Evolutionary conservation across 2,888 invertebrate species (phyloP).

Genomic region (Dorcus parallelipipedus): DNA sequence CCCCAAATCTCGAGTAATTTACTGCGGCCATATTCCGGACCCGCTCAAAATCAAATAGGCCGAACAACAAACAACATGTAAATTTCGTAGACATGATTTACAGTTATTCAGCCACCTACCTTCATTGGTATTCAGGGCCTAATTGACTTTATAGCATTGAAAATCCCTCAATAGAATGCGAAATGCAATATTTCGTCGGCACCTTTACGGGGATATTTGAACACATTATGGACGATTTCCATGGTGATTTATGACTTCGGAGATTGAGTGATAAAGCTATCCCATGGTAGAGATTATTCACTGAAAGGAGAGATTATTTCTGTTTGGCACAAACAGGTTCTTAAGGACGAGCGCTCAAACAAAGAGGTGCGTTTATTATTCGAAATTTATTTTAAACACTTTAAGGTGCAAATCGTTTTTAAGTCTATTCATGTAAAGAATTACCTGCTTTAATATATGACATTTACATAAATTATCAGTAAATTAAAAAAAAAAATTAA

Average conservation of each 20-base stretch:
- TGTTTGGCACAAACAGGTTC: slow-evolving; percentile 33
- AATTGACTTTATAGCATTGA: slow-evolving; percentile 35
- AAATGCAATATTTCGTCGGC: slow-evolving; percentile 31
- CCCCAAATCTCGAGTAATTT: not conserved
- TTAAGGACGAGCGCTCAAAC: slow-evolving; percentile 20
- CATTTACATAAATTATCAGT: no score
- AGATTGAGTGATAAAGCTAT: slow-evolving; percentile 33
- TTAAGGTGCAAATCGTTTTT: no score
- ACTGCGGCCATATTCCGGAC: not conserved
- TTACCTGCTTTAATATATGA: no score
- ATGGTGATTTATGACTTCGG: slow-evolving; percentile 34
- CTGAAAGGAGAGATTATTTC: slow-evolving; percentile 32
- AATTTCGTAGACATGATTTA: slow-evolving; percentile 30
- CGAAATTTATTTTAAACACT: slow-evolving; percentile 12
- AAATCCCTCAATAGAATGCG: slow-evolving; percentile 30
- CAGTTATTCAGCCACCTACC: slow-evolving; percentile 36
- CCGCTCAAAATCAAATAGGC: not conserved
- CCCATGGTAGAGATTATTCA: slow-evolving; percentile 27
- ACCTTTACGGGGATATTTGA: slow-evolving; percentile 29
- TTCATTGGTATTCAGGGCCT: slow-evolving; percentile 40
- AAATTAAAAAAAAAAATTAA: no score
- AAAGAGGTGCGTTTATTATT: slow-evolving; percentile 21
- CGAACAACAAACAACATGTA: slow-evolving; percentile 11
- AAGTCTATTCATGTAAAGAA: no score
- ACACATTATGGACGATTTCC: slow-evolving; percentile 32